Percentiles rank a stretch among this genome's conserved stretches.
phyloP scores from a whole-genome alignment of 1,140 invertebrate species.

The Olivierus martensii region DNA sequence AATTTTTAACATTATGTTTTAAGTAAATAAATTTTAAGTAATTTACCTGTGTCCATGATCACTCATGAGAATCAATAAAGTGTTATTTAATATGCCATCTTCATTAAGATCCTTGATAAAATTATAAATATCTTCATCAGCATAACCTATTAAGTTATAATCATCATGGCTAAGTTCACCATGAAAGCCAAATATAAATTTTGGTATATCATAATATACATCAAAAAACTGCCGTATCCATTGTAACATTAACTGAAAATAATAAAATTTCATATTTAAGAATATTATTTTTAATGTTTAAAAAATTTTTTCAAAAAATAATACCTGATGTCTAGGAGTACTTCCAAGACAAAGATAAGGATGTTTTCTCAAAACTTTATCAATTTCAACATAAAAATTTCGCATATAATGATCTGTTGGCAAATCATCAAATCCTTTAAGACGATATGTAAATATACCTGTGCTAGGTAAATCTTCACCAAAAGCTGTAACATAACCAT shows the following conservation, averaged over 20 bases:
- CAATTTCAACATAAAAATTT: constrained; percentile 51
- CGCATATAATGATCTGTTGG: constrained; percentile 87
- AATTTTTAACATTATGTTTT: too few species aligned
- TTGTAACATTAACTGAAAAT: constrained; percentile 43
- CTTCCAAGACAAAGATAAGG: constrained; percentile 55
- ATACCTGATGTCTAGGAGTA: constrained; percentile 58
- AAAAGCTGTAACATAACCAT: constrained; percentile 58
- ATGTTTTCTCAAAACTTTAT: constrained; percentile 30
- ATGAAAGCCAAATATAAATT: constrained; percentile 76
- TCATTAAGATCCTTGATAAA: constrained; percentile 40
- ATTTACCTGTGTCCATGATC: constrained; percentile 69
- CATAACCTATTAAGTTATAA: constrained; percentile 55
- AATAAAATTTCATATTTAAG: too few species aligned
- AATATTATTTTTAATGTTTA: not conserved
- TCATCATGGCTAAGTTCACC: constrained; percentile 79
- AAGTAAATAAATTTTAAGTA: not conserved
- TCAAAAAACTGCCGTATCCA: constrained; percentile 46
- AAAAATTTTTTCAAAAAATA: not conserved
- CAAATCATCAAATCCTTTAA: constrained; percentile 67
- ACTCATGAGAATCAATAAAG: constrained; percentile 67
- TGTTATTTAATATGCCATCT: constrained; percentile 45
- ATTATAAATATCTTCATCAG: constrained; percentile 54
- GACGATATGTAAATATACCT: constrained; percentile 79
- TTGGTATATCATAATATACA: constrained; percentile 48
- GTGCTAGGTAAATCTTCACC: constrained; percentile 65